Percentiles rank a stretch among this genome's conserved stretches.
phyloP scores from a whole-genome alignment of 1,140 invertebrate genomes.

The Drosophila pachea region DNA sequence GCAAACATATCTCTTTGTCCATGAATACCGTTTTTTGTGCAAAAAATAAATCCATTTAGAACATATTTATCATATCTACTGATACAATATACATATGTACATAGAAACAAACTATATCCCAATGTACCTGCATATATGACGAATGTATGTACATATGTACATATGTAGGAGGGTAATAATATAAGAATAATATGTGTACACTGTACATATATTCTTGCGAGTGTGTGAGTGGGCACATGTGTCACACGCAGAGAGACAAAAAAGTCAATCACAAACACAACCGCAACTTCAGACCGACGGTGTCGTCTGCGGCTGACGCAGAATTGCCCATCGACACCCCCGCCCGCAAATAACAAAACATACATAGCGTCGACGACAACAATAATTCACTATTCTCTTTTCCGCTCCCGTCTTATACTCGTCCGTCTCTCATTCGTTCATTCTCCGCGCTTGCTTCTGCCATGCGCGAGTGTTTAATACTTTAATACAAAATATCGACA shows the following conservation, averaged over 20 bases:
- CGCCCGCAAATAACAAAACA: conserved; percentile 70
- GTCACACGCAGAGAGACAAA: conserved; percentile 53
- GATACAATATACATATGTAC: conserved; percentile 4
- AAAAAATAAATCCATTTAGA: conserved; percentile 6
- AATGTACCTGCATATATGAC: background rate
- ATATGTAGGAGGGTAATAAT: background rate
- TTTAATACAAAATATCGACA: conserved; percentile 52
- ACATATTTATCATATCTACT: conserved; percentile 15
- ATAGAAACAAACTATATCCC: conserved; percentile 2
- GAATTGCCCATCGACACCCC: conserved; percentile 49
- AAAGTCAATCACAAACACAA: conserved; percentile 57
- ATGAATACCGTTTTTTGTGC: no score
- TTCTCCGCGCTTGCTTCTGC: background rate
- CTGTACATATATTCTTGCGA: background rate
- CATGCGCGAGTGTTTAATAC: conserved; percentile 10
- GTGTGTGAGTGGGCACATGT: conserved; percentile 44
- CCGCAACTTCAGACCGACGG: conserved; percentile 27
- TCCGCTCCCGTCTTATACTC: conserved; percentile 5
- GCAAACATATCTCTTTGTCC: no score
- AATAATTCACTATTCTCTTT: conserved; percentile 28
- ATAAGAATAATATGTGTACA: conserved; percentile 17
- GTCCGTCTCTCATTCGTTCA: background rate
- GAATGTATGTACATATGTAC: conserved; percentile 10
- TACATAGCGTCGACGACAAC: conserved; percentile 29
- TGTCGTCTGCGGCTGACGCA: conserved; percentile 21